Conservation (phyloP, 2,113 vertebrate genomes). For the Corythoichthys haematopterus region DNA sequence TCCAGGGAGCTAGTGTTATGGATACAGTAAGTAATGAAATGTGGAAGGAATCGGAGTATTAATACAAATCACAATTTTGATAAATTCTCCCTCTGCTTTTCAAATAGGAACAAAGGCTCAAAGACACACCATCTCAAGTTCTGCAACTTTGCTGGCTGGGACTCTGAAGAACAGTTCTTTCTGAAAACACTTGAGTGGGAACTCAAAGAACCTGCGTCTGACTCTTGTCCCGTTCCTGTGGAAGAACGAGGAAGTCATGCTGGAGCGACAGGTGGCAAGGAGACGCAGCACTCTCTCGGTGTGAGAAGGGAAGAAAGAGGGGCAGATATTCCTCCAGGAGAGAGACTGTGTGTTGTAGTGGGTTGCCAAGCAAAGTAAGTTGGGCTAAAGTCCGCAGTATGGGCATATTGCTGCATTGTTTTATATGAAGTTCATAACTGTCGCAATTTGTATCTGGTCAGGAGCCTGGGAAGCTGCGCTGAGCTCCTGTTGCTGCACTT, state of each 20-base stretch:
- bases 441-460: slow-evolving; percentile 36
- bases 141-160: slow-evolving; percentile 86
- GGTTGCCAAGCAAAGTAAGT: slow-evolving; percentile 75
- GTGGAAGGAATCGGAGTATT: neutral
- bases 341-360: slow-evolving; percentile 65
- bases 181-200: slow-evolving; percentile 21
- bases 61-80: no score
- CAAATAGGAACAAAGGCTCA: slow-evolving; percentile 80
- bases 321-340: slow-evolving; percentile 72
- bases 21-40: slow-evolving; percentile 79
- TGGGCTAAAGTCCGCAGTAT: neutral
- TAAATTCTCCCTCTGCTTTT: neutral
- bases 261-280: neutral
- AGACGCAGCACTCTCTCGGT: neutral
- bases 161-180: slow-evolving; percentile 81
- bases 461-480: slow-evolving; percentile 78
- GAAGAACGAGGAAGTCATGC: slow-evolving; percentile 10
- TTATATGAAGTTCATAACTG: no score
- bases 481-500: slow-evolving; percentile 89
- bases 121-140: slow-evolving; percentile 72
- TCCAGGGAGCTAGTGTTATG: slow-evolving; percentile 71
- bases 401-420: neutral
- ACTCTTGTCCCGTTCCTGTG: slow-evolving; percentile 2
- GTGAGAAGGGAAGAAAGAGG: slow-evolving; percentile 33
- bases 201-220: neutral